Evolutionary conservation across 92 coral and sea anemone species (phyloP), one percentile per base, ranked within the genome.

Genomic region (Anthopleura xanthogrammica): DNA sequence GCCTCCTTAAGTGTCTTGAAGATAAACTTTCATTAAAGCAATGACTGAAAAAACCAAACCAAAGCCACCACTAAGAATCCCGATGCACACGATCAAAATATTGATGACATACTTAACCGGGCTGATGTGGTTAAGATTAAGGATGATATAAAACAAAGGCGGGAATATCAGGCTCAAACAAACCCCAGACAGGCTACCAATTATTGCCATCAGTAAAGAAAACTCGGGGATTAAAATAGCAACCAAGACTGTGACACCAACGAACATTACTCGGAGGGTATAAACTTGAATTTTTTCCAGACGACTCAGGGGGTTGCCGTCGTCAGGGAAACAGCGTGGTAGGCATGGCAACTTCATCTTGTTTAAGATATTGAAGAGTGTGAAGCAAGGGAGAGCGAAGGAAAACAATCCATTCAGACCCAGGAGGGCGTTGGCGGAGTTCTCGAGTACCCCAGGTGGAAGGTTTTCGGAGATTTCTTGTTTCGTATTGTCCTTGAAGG

Each of bases 401-500:
- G 99, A 97, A 14, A 97, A 95, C 82, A 97, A 78, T 5, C 99
- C 99, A 72, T 97, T 97, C 40, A 97, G 86, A 7, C 99, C 98
- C 60, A 97, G 95, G 46, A 97, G 91, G 8, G 97, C 88, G 76
- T 97, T 95, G 80, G 93, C 86, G 9, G 99, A 90, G 79, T 95
- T 94, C 65, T 97, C 94, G 76, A 97, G 91, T 3, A 95, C 92
- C 12, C 99, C 99, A 22, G 86, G 84, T 11, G 99, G 99, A 3
- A 97, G 93, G 79, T 97, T 97, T 87, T 97, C 99, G 29, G 99
- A 97, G 71, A 97, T 92, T 76, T 97, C 98, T 57, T 97, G 99
- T 80, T 94, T 94, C 48, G 99, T 97, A 43, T 90, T 46, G 66
- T 78, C 80, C 74, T 90, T 92, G 85, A 97, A 97, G 12, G 99